Base-by-base conservation (phyloP, 2,888 invertebrate species). In the Physocephala rufipes region DNA sequence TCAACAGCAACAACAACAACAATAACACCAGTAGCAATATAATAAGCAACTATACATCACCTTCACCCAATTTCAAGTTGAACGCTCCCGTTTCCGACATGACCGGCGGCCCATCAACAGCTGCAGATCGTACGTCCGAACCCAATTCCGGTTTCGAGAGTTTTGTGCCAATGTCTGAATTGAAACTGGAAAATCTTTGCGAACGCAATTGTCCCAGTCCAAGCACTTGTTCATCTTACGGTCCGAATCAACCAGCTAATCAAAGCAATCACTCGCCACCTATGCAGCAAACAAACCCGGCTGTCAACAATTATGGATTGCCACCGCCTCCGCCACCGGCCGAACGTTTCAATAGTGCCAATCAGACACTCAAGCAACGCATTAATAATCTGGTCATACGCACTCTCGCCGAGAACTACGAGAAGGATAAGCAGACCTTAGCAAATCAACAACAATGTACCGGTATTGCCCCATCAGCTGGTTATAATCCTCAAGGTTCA, bases 351-450 rank as follows among this genome's bases (percentile, higher is more conserved):
- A 85, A 79, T 73, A 83, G 83, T 84, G 82, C 82, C 73, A 93
- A 93, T 82, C 94, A 95, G 87, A 92, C 92, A 13, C 87, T 96
- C 13, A 96, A 95, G 82, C 95, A 96, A 82, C 89, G 96, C 80
- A 93, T 96, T 73, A 95, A 95, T 86, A 93, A 90, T 72, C 90
- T 96, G 81, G 93, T 96, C 1, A 91, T 95, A 82, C 95, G 95
- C 83, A 95, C 95, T 66, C 87, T 96, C 74, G 95, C 95, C 59
- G 95, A 96, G 82, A 96, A 96, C 83, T 93, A 90, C 86, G 90
- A 86, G 72, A 86, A 86, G 75, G 86, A 86, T 69, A 86, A 86
- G 70, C 84, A 85, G 73, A 76, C 80, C 47, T 74, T 85, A 75
- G 83, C 81, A 13, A 82, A 83, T 73, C 83, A 81, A 72, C 75